Evolutionary conservation across 2,113 vertebrate species (phyloP), one percentile per base, ranked within the genome.

Genomic region (Verasper variegatus): DNA sequence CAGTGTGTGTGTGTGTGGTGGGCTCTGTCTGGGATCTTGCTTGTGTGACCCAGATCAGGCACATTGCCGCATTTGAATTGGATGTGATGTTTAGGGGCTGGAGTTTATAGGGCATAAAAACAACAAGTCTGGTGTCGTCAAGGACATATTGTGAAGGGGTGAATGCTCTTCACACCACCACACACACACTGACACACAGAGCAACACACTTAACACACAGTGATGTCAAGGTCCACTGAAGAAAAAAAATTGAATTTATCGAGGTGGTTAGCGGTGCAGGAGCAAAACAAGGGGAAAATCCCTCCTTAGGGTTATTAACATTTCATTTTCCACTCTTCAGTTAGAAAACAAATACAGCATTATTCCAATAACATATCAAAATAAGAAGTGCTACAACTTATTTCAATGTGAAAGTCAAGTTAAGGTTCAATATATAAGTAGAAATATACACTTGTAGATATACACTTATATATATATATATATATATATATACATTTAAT

Each of bases 1-100:
- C 55, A 56, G 31, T 31, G 6, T 31, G 31, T 31, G 31, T 31
- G 31, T 31, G 31, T 31, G 31, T 31, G 5, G 75, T 49, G 54
- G 14, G 42, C 61, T 47, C 70, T 54, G 84, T 80, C 82, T 87
- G 71, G 58, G n/a, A 55, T 74, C 31, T 55, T 54, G 40, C 59
- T 59, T 68, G 64, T 64, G 59, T 90, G 88, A 91, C 87, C 89
- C 88, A 90, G 77, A 89, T 92, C 45, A 51, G 9, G 35, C 24
- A 49, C 13, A 64, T 76, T 35, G 64, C 12, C 0, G 4, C 54
- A 69, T 68, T 45, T 45, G 59, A 79, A 89, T 82, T 54, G 42
- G 60, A 84, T 69, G 72, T 64, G 64, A 75, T 70, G 63, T 79
- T 81, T 52, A 17, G 52, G 51, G 58, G 45, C 8, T 1, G 18